Conservation (phyloP, 2,888 invertebrate species). For the Tetheella fluctuosa region DNA sequence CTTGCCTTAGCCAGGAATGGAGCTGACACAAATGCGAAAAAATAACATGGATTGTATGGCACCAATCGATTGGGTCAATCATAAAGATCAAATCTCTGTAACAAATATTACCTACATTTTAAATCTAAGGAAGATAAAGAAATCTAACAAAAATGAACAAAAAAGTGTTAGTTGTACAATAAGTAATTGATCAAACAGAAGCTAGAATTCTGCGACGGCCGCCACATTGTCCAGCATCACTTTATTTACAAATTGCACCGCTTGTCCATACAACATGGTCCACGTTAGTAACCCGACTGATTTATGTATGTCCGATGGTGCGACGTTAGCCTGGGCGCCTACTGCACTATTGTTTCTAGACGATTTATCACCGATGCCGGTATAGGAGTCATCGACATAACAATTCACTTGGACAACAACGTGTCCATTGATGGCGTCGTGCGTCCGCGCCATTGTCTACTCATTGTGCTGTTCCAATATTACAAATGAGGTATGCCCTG, state of each 20-base stretch:
- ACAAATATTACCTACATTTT: too few relatives aligned
- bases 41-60: too few relatives aligned
- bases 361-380: constrained; percentile 69
- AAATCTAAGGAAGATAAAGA: too few relatives aligned
- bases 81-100: too few relatives aligned
- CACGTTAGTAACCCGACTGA: constrained; percentile 63
- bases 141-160: too few relatives aligned
- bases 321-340: constrained; percentile 54
- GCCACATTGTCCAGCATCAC: neutral
- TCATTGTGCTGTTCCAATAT: constrained; percentile 34
- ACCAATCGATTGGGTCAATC: too few relatives aligned
- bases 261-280: constrained; percentile 64
- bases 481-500: constrained; percentile 65
- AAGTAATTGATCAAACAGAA: neutral
- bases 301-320: constrained; percentile 68
- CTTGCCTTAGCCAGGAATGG: too few relatives aligned
- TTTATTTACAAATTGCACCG: constrained; percentile 33
- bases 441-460: constrained; percentile 51
- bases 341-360: constrained; percentile 74
- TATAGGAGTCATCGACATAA: constrained; percentile 51
- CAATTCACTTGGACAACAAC: constrained; percentile 68
- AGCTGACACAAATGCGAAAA: too few relatives aligned
- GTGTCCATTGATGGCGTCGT: constrained; percentile 59
- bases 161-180: neutral
- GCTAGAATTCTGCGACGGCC: neutral